Percentiles rank a stretch among this genome's conserved stretches.
Conservation (phyloP, 1,140 invertebrate genomes). For the Dryas iulia region DNA sequence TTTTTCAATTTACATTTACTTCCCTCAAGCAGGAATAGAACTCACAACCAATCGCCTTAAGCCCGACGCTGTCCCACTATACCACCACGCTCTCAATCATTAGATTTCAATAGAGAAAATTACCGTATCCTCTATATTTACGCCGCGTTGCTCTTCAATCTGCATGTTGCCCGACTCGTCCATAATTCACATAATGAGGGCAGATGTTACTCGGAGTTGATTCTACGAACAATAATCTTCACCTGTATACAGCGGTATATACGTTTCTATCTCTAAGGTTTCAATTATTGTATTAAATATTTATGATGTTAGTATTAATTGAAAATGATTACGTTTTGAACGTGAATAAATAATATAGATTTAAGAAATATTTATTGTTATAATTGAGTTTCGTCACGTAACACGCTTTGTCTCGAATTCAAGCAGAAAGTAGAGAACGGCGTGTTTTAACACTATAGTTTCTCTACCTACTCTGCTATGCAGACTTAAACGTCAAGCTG, state of each 20-base stretch:
- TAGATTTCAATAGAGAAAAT: slow-evolving; percentile 11
- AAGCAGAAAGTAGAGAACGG: no score
- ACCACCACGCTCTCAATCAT: no score
- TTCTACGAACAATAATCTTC: slow-evolving; percentile 3
- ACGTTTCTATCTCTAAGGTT: neutral
- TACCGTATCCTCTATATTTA: slow-evolving; percentile 22
- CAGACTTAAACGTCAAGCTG: no score
- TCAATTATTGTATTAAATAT: neutral
- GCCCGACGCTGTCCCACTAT: no score
- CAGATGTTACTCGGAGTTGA: slow-evolving; percentile 34
- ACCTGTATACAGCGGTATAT: neutral
- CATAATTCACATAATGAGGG: slow-evolving; percentile 73
- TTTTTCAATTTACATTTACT: no score
- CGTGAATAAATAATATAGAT: neutral
- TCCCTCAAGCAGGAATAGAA: no score
- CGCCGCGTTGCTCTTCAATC: slow-evolving; percentile 47
- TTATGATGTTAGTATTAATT: neutral
- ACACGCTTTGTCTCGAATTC: no score
- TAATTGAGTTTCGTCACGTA: no score
- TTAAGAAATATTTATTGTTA: no score
- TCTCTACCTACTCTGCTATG: no score
- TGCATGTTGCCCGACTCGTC: slow-evolving; percentile 68
- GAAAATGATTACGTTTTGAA: neutral
- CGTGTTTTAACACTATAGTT: no score
- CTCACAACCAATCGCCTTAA: no score